Conservation (phyloP, 30 jellyfish, hydroid and myxozoan species). For the Aurelia coerulea region DNA sequence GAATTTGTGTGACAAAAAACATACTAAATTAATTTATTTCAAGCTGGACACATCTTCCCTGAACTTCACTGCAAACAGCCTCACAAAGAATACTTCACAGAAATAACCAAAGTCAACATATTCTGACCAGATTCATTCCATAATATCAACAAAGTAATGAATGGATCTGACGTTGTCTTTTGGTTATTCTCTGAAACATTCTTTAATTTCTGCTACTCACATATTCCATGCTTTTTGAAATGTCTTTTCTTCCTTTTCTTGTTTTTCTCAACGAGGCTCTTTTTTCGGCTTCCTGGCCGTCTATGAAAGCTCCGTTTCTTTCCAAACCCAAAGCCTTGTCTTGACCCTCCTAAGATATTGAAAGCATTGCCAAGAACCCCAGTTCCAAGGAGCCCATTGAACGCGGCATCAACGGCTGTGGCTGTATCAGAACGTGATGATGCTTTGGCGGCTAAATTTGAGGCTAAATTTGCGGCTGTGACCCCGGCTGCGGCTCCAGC, state of each 20-base stretch:
- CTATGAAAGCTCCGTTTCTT: conserved; percentile 65
- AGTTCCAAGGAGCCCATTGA: conserved; percentile 59
- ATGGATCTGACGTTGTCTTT: not conserved
- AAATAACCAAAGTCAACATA: not conserved
- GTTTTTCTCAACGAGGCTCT: conserved; percentile 25
- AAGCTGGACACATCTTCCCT: not conserved
- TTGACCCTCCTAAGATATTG: conserved; percentile 49
- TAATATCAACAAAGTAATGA: not conserved
- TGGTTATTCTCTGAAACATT: not conserved
- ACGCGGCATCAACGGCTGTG: conserved; percentile 66
- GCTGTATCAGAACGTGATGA: conserved; percentile 65
- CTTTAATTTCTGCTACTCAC: conserved; percentile 76
- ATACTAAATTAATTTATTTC: no score
- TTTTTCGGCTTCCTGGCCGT: conserved; percentile 61
- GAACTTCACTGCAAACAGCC: not conserved
- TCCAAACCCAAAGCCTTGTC: conserved; percentile 57
- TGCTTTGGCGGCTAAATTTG: conserved; percentile 48
- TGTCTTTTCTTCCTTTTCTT: conserved; percentile 34
- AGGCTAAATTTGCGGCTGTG: conserved; percentile 52
- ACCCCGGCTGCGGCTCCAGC: conserved; percentile 71
- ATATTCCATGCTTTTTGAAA: conserved; percentile 31
- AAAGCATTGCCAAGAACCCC: conserved; percentile 67
- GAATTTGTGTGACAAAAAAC: no score
- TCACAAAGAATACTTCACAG: not conserved
- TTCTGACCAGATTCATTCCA: not conserved